Base-by-base conservation (phyloP, 2,888 invertebrate genomes). In the Tryphoninae sp. region DNA sequence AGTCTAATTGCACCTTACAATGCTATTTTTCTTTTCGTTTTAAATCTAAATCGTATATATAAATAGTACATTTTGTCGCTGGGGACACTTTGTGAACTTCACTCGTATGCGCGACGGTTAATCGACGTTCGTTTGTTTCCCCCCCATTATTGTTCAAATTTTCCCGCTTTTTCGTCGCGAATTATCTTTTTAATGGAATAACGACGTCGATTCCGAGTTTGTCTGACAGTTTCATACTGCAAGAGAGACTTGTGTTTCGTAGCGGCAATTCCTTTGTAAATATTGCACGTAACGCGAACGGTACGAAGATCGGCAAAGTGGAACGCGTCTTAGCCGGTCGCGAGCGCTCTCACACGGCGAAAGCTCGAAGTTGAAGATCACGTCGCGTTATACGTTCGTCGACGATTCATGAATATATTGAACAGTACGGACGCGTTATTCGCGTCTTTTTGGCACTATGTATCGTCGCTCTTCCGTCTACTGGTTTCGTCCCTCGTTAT, bases 391-490 rank as follows among this genome's bases (percentile, higher is more conserved):
- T 78, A 67, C 59, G 71, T 65, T 58, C 19, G 55, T 61, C 77
- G 69, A 74, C 64, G 74, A 58, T 71, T 71, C 22, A 40, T 59
- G 49, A 81, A 75, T 71, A 78, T 67, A 78, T 75, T 78, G 67
- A 62, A 82, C 33, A 78, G 51, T 40, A 67, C 16, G 16, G 71
- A 53, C 67, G 67, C 67, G 64, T 73, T 74, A 0, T 19, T 58
- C 68, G 77, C 79, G 73, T 76, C 23, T 69, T 93, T 94, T 94
- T 94, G 94, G 94, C 94, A 94, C 94, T 94, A 94, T 93, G 93
- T 94, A 93, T 94, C 94, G 92, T 94, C 94, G 93, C 93, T 93
- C 92, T 93, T 93, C 92, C 93, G 93, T 90, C 93, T 93, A 90
- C 90, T 88, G 86, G 91, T 90, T 90, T 93, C 93, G 89, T 92